A percentile compares a stretch with the other conserved stretches of the same genome.
These are phyloP conservation scores for Mellivora capensis DNA, from an alignment of 2,113 vertebrate genomes.

Conservation along the genomic window DNA sequence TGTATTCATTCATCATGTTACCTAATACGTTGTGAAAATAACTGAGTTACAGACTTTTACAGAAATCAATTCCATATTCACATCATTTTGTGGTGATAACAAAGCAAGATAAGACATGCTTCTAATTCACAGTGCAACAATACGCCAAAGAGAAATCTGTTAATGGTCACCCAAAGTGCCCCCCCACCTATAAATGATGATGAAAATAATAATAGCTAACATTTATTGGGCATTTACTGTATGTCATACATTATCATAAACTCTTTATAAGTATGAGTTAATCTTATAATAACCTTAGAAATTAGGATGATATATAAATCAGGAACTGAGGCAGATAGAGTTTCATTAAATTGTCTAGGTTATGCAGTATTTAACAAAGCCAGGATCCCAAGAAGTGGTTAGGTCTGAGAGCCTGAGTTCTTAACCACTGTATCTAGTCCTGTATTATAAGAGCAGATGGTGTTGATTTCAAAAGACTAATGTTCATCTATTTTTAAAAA, in stretches of 20 bases:
- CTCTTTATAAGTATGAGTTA: background rate
- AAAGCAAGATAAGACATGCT: background rate
- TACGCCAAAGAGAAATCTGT: background rate
- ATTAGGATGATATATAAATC: background rate
- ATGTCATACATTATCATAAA: background rate
- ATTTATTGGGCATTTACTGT: background rate
- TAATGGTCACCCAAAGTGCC: background rate
- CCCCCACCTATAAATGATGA: background rate
- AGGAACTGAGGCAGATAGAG: background rate
- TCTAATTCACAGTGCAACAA: background rate
- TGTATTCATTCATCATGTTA: conserved; percentile 6
- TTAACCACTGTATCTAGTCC: background rate
- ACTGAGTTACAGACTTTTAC: background rate
- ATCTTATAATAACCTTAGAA: background rate
- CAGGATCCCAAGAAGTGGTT: background rate
- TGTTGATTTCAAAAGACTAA: background rate
- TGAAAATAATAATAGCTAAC: background rate
- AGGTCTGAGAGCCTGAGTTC: background rate
- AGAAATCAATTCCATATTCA: conserved; percentile 14
- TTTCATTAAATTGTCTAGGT: background rate
- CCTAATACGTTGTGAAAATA: conserved; percentile 24
- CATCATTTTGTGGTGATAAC: background rate
- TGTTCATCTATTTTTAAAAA: conserved; percentile 25
- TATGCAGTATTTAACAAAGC: background rate
- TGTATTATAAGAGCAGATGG: conserved; percentile 13